A percentile compares a stretch with the other conserved stretches of the same genome.
Conservation (phyloP, 2,113 vertebrate species). For the Alligator mississippiensis region DNA sequence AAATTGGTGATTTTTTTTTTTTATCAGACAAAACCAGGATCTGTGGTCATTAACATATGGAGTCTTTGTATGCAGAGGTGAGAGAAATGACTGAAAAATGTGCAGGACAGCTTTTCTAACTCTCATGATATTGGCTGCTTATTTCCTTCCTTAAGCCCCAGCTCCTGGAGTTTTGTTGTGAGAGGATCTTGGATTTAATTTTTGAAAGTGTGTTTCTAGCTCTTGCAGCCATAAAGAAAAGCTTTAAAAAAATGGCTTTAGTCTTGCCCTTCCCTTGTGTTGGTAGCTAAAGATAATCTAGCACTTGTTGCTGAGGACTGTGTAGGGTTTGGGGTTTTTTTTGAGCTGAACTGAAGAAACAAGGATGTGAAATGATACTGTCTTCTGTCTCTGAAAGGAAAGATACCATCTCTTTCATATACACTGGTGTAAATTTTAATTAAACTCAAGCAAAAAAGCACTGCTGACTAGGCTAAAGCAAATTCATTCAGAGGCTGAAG, state of each 20-base stretch:
- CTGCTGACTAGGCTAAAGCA: conserved; percentile 54
- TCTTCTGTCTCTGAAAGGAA: conserved; percentile 64
- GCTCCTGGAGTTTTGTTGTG: not conserved
- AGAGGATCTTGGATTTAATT: not conserved
- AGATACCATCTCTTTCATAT: conserved; percentile 62
- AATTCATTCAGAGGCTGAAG: conserved; percentile 37
- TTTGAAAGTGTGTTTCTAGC: not conserved
- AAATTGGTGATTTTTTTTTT: too few species aligned
- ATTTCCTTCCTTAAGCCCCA: not conserved
- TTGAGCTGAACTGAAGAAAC: conserved; percentile 71
- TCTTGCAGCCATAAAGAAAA: not conserved
- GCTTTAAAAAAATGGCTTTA: conserved; percentile 30
- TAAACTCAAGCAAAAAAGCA: conserved; percentile 59
- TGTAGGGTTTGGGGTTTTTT: conserved; percentile 19
- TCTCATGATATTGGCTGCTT: not conserved
- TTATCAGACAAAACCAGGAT: too few species aligned
- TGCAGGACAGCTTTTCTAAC: not conserved
- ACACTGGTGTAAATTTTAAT: conserved; percentile 69
- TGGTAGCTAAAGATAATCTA: conserved; percentile 65
- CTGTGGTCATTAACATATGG: too few species aligned
- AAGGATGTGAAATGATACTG: conserved; percentile 72
- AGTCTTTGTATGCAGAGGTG: not conserved
- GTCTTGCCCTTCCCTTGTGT: not conserved
- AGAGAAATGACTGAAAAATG: not conserved
- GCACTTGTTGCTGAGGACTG: conserved; percentile 68